Base-by-base conservation (phyloP, 2,888 invertebrate genomes). In the Ophraella communa region DNA sequence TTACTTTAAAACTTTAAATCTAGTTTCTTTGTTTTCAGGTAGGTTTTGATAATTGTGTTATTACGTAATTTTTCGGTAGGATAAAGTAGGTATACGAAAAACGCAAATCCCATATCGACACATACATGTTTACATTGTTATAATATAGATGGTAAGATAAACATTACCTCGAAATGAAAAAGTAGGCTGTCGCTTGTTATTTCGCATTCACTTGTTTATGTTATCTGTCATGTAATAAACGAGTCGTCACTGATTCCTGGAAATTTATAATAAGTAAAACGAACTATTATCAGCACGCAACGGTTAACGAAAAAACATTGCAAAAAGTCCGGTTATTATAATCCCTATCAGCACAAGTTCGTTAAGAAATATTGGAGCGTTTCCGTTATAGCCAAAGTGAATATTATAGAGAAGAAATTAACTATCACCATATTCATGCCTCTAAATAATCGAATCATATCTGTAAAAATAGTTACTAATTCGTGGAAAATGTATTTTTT, bases 121-220 rank as follows among this genome's bases (percentile, higher is more conserved):
- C n/a, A n/a, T n/a, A n/a, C n/a, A 14, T 55, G 55, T 55, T 55
- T 55, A 33, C 39, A 55, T 24, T 23, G 35, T 35, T 35, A 21
- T 21, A 39, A 35, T 35, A 21, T 21, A 39, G 54, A 55, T 55
- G 39, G 24, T 23, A 55, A 55, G 42, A 39, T 23, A 55, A 55
- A 55, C 54, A 55, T 55, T 42, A 23, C 21, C 27, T 47, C 21
- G 20, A 20, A 39, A 21, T 35, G 11, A 49, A 58, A 58, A 58
- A 47, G 33, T 47, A 58, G 49, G 17, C 33, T 33, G 49, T 11
- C 49, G 23, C 11, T 10, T 35, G 49, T 33, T 49, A 49, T 58
- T 58, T 58, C 47, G 58, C 57, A 14, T 47, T 30, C 23, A n/a
- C 35, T 58, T 58, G 58, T 58, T 58, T 58, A 58, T 23, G 33